These are phyloP conservation scores for Cerastoderma edule DNA, from an alignment of 2,888 invertebrate species.

Conservation along the genomic window DNA sequence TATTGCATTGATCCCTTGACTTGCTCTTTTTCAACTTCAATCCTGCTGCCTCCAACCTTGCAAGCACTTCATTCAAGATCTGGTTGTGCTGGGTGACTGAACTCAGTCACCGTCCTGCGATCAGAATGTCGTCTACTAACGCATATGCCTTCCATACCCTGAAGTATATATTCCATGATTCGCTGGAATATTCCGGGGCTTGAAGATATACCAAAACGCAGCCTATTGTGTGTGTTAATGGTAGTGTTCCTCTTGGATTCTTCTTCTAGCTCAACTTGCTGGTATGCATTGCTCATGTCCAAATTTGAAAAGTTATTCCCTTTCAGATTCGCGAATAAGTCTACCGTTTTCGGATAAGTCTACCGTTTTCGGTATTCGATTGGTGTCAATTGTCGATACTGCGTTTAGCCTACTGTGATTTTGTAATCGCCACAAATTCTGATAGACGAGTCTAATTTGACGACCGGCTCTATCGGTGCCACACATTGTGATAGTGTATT, in stretches of 20 bases:
- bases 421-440: slow-evolving; percentile 23
- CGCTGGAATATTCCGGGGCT: slow-evolving; percentile 59
- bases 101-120: slow-evolving; percentile 57
- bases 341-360: too few relatives aligned
- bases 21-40: slow-evolving; percentile 62
- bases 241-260: slow-evolving; percentile 16
- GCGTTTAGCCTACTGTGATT: slow-evolving; percentile 26
- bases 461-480: slow-evolving; percentile 9
- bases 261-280: slow-evolving; percentile 23
- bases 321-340: slow-evolving; percentile 22
- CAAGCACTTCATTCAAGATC: slow-evolving; percentile 49
- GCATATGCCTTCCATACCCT: slow-evolving; percentile 54
- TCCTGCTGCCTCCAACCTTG: slow-evolving; percentile 52
- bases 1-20: too few relatives aligned
- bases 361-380: slow-evolving; percentile 27
- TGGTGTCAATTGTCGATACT: slow-evolving; percentile 1
- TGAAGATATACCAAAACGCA: slow-evolving; percentile 35
- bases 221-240: slow-evolving; percentile 28
- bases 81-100: slow-evolving; percentile 50
- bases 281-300: slow-evolving; percentile 25
- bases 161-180: slow-evolving; percentile 61
- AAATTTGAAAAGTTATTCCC: slow-evolving; percentile 25
- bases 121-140: slow-evolving; percentile 68
- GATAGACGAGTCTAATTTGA: slow-evolving; percentile 1
- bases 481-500: slow-evolving; percentile 8